Evolutionary conservation across 1,140 invertebrate genomes (phyloP).

Genomic region (Platyura marginata): DNA sequence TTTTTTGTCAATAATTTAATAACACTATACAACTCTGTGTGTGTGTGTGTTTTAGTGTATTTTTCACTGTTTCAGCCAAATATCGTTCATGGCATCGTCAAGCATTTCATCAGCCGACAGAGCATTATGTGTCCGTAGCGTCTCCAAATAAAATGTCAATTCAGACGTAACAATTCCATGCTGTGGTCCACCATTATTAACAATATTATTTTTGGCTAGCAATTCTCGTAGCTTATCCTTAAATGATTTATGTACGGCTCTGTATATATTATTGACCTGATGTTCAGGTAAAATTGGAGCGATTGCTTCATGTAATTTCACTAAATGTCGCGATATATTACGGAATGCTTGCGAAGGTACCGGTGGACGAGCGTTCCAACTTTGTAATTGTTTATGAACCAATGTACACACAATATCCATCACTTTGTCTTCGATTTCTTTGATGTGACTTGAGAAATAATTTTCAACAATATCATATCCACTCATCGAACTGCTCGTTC

Average conservation of each 20-base stretch:
- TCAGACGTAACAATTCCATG: slow-evolving; percentile 92
- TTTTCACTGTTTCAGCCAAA: slow-evolving; percentile 53
- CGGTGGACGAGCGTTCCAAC: slow-evolving; percentile 88
- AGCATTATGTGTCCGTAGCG: slow-evolving; percentile 68
- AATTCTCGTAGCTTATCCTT: slow-evolving; percentile 73
- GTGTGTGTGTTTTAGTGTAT: too few relatives aligned
- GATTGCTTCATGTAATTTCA: slow-evolving; percentile 84
- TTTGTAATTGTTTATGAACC: slow-evolving; percentile 49
- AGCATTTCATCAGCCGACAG: slow-evolving; percentile 50
- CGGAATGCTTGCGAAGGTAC: slow-evolving; percentile 85
- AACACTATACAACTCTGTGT: too few relatives aligned
- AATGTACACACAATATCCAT: slow-evolving; percentile 74
- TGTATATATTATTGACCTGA: slow-evolving; percentile 56
- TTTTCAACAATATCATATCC: slow-evolving; percentile 47
- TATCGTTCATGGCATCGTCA: slow-evolving; percentile 57
- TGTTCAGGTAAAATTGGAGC: slow-evolving; percentile 52
- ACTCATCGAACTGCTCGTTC: slow-evolving; percentile 13
- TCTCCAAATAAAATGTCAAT: slow-evolving; percentile 88
- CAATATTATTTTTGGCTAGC: slow-evolving; percentile 68
- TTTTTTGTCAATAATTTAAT: neutral
- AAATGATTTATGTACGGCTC: slow-evolving; percentile 68
- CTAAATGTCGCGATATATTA: slow-evolving; percentile 78
- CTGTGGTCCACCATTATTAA: slow-evolving; percentile 87
- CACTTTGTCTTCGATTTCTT: slow-evolving; percentile 83
- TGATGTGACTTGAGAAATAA: slow-evolving; percentile 75